phyloP scores from a whole-genome alignment of 2,888 invertebrate species.

The Eremobia ochroleuca region DNA sequence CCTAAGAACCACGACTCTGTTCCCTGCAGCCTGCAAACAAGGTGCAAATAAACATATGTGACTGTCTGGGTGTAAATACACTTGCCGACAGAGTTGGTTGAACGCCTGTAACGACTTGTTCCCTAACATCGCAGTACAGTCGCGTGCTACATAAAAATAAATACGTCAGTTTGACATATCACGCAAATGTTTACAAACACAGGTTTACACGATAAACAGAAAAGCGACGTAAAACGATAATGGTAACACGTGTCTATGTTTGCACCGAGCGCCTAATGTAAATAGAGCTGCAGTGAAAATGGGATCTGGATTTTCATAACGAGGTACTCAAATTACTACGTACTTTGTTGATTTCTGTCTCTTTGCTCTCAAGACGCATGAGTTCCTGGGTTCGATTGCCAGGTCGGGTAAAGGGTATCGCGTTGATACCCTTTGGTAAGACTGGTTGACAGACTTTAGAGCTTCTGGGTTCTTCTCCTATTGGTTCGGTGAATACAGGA shows the following conservation, averaged over 20 bases:
- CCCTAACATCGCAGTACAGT: conserved; percentile 16
- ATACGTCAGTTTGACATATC: conserved; percentile 37
- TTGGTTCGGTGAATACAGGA: too few relatives aligned
- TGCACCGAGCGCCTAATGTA: conserved; percentile 1
- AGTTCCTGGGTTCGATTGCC: background rate
- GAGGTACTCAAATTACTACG: background rate
- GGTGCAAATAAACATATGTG: conserved; percentile 13
- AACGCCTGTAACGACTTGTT: background rate
- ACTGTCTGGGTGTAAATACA: conserved; percentile 8
- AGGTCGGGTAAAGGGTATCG: background rate
- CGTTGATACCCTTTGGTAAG: too few relatives aligned
- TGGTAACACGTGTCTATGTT: conserved; percentile 58
- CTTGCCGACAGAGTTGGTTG: background rate
- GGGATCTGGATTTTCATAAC: background rate
- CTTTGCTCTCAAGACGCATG: background rate
- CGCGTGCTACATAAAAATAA: conserved; percentile 18
- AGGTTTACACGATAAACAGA: conserved; percentile 52
- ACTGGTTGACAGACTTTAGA: too few relatives aligned
- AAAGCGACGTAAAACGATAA: conserved; percentile 52
- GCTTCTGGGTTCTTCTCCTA: too few relatives aligned
- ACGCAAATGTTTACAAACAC: conserved; percentile 58
- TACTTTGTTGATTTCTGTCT: background rate
- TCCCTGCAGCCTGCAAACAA: background rate
- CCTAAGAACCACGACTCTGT: background rate
- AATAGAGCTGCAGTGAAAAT: background rate